Base-by-base conservation (phyloP, 2,888 invertebrate genomes). In the Drosophila hamatofila region DNA sequence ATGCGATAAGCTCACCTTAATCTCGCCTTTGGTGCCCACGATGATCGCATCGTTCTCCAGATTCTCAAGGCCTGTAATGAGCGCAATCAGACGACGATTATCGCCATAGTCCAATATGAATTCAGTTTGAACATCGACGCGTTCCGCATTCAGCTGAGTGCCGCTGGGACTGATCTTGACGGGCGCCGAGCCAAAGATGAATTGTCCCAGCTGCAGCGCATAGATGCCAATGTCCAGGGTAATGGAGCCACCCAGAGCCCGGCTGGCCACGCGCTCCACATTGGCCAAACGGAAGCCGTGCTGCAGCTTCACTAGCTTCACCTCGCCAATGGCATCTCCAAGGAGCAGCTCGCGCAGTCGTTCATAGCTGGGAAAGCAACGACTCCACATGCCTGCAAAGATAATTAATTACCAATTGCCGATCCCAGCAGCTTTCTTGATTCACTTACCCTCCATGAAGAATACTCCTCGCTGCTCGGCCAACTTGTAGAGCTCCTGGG, bases 181-280 rank as follows among this genome's bases (percentile, higher is more conserved):
- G 0, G 98, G 98, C 61, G 96, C 94, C 0, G 95, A 95, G 73
- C 94, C 94, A 91, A 95, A 97, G 3, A 96, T 93, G 83, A 95
- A 95, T 83, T 95, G 95, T 0, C 95, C 94, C 59, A 97, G 94
- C 87, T 97, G 97, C 21, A 97, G 92, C 0, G 94, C 92, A 91
- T 97, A 97, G 9, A 97, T 94, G 0, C 97, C 97, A 37, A 97
- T 75, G 88, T 97, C 97, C 18, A 97, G 92, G 54, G 96, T 92
- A 0, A 95, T 95, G 55, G 96, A 96, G 9, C 98, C 98, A 0
- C 98, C 98, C 41, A 96, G 88, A 14, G 95, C 94, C 80, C 95
- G 96, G 75, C 94, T 93, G 33, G 95, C 74, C 48, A 87, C 60
- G 12, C 84, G 71, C 23, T 84, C 88, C 37, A 75, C 77, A 41